Conservation (phyloP, 2,113 vertebrate genomes). For the Eolophus roseicapilla region DNA sequence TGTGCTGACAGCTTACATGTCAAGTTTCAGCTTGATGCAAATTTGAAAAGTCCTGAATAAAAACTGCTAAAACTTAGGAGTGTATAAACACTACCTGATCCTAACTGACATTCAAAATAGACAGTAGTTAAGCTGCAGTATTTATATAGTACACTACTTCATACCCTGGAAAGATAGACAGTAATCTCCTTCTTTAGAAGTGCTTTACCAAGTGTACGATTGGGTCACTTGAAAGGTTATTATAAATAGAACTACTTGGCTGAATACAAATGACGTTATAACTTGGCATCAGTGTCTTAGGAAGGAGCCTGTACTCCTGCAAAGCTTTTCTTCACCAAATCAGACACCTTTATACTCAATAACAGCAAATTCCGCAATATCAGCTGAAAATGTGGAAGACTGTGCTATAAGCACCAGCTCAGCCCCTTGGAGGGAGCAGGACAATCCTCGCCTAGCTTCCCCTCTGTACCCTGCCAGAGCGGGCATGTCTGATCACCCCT, state of each 20-base stretch:
- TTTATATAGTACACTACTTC: slow-evolving; percentile 31
- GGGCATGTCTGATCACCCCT: rapidly evolving
- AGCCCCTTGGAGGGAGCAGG: background rate
- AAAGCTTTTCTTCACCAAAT: background rate
- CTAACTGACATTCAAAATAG: slow-evolving; percentile 35
- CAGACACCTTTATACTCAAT: background rate
- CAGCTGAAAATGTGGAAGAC: background rate
- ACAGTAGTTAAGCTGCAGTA: slow-evolving; percentile 6
- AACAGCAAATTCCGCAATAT: background rate
- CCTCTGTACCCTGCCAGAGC: rapidly evolving
- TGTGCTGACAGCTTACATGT: slow-evolving; percentile 36
- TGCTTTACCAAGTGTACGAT: background rate
- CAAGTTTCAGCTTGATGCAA: slow-evolving; percentile 38
- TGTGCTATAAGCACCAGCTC: background rate
- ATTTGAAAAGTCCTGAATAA: slow-evolving; percentile 40
- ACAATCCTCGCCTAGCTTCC: rapidly evolving
- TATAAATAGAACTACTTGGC: slow-evolving; percentile 30
- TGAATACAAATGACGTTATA: background rate
- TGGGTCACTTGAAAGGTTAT: slow-evolving; percentile 39
- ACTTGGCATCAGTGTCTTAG: background rate
- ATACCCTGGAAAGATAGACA: background rate
- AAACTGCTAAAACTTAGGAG: slow-evolving; percentile 18
- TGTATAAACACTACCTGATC: slow-evolving; percentile 37
- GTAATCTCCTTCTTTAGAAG: slow-evolving; percentile 25
- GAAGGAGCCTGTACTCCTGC: background rate